Evolutionary conservation across 2,888 invertebrate genomes (phyloP), one percentile per base, ranked within the genome.

Genomic region (Lasioglossum lativentre): DNA sequence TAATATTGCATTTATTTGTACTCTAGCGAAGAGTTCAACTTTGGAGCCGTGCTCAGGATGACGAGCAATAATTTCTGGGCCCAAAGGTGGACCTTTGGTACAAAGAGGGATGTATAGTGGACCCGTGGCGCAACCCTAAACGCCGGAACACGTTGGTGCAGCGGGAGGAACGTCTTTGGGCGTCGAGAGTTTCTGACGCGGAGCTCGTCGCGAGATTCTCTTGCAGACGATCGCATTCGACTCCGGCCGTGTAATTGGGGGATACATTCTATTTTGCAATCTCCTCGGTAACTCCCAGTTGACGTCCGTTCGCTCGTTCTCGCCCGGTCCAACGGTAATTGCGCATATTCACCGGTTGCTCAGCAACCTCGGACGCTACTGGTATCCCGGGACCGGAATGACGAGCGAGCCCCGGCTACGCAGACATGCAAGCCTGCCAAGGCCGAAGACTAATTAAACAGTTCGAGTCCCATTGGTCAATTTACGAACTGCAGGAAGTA

Each of bases 271-370:
- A 86, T 86, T 86, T 86, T 71, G 71, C 79, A 85, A 85, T 82
- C 75, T 79, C 82, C 85, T 56, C 82, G 85, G 79, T 70, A 76
- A 82, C 82, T 85, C 86, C 82, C 85, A 72, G 70, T 81, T 77
- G 56, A 38, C 77, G 84, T 81, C 80, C 75, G 80, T 85, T 78
- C 78, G 86, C 85, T 80, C 81, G 81, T 85, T 84, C 76, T 86
- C 85, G 80, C 84, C 84, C 74, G 80, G 85, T 74, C 74, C 80
- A 73, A 59, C 70, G 78, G 82, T 86, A 86, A 86, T 86, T 86
- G 86, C 86, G 86, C 86, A 86, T 86, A 86, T 86, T 89, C 89
- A 87, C 86, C 86, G 89, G 89, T 89, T 89, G 89, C 89, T 86
- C 85, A 87, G 89, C 89, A 89, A 89, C 89, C 89, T 89, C 83